These are phyloP conservation scores for Rhinatrema bivittatum DNA, from an alignment of 2,797 vertebrate species.

Conservation along the genomic window DNA sequence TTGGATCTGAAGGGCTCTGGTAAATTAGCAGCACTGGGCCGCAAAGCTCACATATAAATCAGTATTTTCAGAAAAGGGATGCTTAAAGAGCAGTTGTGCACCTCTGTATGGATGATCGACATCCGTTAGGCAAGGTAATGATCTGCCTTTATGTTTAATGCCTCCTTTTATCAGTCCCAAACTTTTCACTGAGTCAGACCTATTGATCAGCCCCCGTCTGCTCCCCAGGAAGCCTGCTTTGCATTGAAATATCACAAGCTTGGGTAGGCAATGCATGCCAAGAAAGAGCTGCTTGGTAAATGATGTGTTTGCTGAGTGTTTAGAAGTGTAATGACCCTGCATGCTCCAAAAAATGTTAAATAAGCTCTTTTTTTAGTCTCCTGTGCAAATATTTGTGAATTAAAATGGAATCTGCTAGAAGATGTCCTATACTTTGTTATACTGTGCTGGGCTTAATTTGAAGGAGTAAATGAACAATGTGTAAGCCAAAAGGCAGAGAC, in stretches of 20 bases:
- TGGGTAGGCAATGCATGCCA: slow-evolving; percentile 22
- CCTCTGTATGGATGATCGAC: slow-evolving; percentile 25
- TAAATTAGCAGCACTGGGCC: slow-evolving; percentile 20
- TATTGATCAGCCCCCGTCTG: slow-evolving; percentile 42
- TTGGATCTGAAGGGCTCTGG: slow-evolving; percentile 38
- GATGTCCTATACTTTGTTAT: background rate
- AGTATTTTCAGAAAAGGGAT: slow-evolving; percentile 27
- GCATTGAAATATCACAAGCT: slow-evolving; percentile 33
- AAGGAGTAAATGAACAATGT: slow-evolving; percentile 1
- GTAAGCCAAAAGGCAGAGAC: too few relatives aligned
- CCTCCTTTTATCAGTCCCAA: slow-evolving; percentile 38
- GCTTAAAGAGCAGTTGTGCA: slow-evolving; percentile 36
- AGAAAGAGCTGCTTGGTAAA: slow-evolving; percentile 34
- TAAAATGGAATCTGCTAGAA: slow-evolving; percentile 12
- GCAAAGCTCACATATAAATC: slow-evolving; percentile 22
- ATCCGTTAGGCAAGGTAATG: slow-evolving; percentile 37
- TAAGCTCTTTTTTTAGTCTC: slow-evolving; percentile 21
- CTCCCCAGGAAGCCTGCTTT: slow-evolving; percentile 38
- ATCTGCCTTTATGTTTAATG: slow-evolving; percentile 39
- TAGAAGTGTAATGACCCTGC: slow-evolving; percentile 32
- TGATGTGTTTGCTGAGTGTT: slow-evolving; percentile 40
- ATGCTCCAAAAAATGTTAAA: slow-evolving; percentile 26
- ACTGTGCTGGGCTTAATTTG: slow-evolving; percentile 11
- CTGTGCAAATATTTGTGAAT: slow-evolving; percentile 17
- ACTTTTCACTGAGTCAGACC: slow-evolving; percentile 46